phyloP scores from a whole-genome alignment of 2,797 vertebrate genomes.

The Euthynnus affinis region DNA sequence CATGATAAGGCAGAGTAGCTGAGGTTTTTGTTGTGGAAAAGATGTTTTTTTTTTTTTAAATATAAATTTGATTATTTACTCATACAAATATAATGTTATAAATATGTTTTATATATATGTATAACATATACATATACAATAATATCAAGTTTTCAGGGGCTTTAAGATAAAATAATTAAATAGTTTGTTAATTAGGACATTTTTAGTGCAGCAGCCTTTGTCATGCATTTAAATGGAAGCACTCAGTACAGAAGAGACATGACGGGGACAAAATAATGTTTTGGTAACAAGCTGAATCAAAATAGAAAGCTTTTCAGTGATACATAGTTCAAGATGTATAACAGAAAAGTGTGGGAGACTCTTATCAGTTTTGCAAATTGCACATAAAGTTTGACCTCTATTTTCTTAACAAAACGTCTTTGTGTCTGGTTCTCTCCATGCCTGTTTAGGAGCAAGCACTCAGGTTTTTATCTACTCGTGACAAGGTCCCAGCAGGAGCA shows the following conservation, averaged over 20 bases:
- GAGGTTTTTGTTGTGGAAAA: too few species aligned
- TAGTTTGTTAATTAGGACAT: background rate
- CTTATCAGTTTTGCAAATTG: background rate
- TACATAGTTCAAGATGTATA: background rate
- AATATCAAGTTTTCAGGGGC: too few species aligned
- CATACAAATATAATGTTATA: too few species aligned
- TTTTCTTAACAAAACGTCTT: constrained; percentile 24
- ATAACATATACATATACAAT: too few species aligned
- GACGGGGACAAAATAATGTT: constrained; percentile 5
- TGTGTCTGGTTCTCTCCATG: constrained; percentile 8
- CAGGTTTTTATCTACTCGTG: constrained; percentile 53
- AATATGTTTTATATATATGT: too few species aligned
- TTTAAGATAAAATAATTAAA: too few species aligned
- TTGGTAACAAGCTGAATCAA: constrained; percentile 14
- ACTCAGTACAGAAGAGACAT: background rate
- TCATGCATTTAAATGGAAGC: constrained; percentile 1
- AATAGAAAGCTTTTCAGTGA: constrained; percentile 21
- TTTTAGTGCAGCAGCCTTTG: constrained; percentile 4
- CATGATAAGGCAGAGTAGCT: too few species aligned
- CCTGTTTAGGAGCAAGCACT: constrained; percentile 18
- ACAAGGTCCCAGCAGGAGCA: constrained; percentile 72
- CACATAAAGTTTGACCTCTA: constrained; percentile 1
- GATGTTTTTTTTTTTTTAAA: too few species aligned
- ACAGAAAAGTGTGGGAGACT: background rate
- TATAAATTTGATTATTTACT: too few species aligned